Percentiles rank a stretch among this genome's conserved stretches.
phyloP scores from a whole-genome alignment of 2,113 vertebrate species.

The Campylomormyrus numenius region DNA sequence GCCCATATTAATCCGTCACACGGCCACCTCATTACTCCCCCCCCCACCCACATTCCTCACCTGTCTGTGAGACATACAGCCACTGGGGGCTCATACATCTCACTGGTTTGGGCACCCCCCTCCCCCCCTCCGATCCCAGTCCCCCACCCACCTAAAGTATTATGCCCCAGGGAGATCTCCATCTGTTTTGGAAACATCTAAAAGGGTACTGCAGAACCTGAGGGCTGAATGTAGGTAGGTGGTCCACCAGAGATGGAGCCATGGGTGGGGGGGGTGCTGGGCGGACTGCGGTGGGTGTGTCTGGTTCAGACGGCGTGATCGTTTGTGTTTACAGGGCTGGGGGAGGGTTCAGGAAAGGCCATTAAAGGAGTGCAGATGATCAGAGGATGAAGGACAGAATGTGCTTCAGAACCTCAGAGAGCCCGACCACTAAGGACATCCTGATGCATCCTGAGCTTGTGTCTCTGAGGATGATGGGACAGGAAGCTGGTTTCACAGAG shows the following conservation, averaged over 20 bases:
- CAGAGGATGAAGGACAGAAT: background rate
- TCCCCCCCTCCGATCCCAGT: constrained; percentile 14
- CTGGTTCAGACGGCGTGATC: background rate
- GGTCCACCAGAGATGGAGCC: background rate
- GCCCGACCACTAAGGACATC: background rate
- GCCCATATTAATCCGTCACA: background rate
- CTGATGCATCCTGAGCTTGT: background rate
- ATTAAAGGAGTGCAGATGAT: background rate
- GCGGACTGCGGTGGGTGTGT: background rate
- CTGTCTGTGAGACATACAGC: constrained; percentile 28
- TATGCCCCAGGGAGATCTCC: constrained; percentile 40
- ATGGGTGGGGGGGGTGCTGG: background rate
- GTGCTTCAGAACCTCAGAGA: background rate
- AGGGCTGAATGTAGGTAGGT: constrained; percentile 28
- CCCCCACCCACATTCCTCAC: constrained; percentile 10
- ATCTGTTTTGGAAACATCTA: constrained; percentile 54
- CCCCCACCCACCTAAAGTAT: constrained; percentile 35
- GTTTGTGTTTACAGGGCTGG: background rate
- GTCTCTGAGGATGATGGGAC: background rate
- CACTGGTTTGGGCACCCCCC: constrained; percentile 12
- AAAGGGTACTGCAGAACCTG: constrained; percentile 41
- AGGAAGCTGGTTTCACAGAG: background rate
- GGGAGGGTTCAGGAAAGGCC: background rate
- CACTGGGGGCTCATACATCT: constrained; percentile 15
- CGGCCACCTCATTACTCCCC: background rate